Conservation (phyloP, 2,797 vertebrate species). For the Coracias cyanogaster region DNA sequence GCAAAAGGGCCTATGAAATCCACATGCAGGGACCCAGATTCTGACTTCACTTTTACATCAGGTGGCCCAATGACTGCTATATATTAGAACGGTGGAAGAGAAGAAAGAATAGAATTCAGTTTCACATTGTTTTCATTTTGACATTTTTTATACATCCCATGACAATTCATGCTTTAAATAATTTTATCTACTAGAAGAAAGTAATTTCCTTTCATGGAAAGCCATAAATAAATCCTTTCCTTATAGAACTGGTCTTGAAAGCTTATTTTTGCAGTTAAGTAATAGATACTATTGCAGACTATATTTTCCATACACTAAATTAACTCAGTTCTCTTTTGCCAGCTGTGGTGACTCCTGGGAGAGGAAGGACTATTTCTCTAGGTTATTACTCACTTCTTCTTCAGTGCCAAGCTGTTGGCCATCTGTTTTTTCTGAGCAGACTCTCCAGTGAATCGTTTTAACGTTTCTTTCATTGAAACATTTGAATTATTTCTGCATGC, state of each 20-base stretch:
- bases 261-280: not conserved
- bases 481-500: not conserved
- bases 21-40: slow-evolving; percentile 69
- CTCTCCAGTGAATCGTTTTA: not conserved
- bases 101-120: not conserved
- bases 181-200: not conserved
- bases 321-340: not conserved
- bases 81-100: not conserved
- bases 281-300: not conserved
- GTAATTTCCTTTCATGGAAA: not conserved
- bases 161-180: not conserved
- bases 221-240: not conserved
- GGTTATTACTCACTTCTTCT: slow-evolving; percentile 19
- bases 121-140: not conserved
- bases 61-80: slow-evolving; percentile 76
- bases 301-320: not conserved
- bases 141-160: not conserved
- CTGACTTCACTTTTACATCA: slow-evolving; percentile 40
- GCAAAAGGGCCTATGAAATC: slow-evolving; percentile 62
- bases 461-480: not conserved
- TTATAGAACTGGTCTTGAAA: not conserved
- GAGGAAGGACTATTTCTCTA: not conserved
- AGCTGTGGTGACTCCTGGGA: not conserved
- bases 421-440: not conserved
- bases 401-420: not conserved